Conservation (phyloP, 2,888 invertebrate genomes). For the Mystacides longicornis region DNA sequence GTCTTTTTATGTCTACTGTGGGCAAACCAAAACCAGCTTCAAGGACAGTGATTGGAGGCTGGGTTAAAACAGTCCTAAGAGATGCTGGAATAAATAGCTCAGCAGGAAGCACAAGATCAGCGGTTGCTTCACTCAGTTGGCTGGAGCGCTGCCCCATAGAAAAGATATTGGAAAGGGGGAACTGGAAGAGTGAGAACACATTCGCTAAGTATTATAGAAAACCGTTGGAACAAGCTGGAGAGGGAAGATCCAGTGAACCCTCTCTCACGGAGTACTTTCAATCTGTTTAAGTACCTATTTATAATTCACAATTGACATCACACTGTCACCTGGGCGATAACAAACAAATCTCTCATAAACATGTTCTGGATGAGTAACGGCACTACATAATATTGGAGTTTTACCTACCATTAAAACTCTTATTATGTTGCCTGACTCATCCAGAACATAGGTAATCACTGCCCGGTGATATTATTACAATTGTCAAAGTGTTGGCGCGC, state of each 20-base stretch:
- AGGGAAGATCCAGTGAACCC: neutral
- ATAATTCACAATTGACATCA: neutral
- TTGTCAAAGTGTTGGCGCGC: too few relatives aligned
- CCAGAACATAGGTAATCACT: too few relatives aligned
- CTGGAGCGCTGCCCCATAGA: constrained; percentile 10
- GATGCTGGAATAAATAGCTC: constrained; percentile 8
- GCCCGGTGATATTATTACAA: too few relatives aligned
- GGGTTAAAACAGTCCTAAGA: constrained; percentile 10
- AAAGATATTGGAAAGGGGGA: constrained; percentile 3
- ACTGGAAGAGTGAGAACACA: constrained; percentile 5
- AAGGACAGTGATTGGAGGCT: constrained; percentile 9
- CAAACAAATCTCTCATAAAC: constrained; percentile 7
- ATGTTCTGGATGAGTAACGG: neutral
- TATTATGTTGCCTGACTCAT: too few relatives aligned
- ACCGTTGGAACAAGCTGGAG: neutral
- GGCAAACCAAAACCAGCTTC: constrained; percentile 9
- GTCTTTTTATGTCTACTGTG: constrained; percentile 5
- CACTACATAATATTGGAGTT: neutral
- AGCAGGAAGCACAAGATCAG: constrained; percentile 12
- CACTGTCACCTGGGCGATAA: constrained; percentile 3
- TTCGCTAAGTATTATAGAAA: constrained; percentile 1
- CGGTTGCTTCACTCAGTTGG: constrained; percentile 10
- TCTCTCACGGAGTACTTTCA: neutral
- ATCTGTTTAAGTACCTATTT: neutral
- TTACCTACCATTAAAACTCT: too few relatives aligned